These are phyloP conservation scores for Stenodera caucasica DNA, from an alignment of 2,888 invertebrate genomes.

Conservation along the genomic window DNA sequence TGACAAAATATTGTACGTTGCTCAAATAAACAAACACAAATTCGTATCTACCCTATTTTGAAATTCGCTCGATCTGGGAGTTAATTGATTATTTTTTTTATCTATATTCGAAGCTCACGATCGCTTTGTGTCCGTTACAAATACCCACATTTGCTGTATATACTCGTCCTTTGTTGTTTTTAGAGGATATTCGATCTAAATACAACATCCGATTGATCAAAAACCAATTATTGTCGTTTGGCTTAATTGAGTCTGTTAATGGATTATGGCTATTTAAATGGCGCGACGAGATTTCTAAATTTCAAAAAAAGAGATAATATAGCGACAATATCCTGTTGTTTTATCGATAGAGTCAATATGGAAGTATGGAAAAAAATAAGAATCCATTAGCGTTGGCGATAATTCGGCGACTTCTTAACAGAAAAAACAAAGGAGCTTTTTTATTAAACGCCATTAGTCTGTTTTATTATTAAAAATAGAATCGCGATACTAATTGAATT, in stretches of 20 bases:
- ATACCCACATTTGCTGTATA: background rate
- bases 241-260: background rate
- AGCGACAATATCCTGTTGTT: too few species aligned
- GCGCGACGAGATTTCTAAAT: too few species aligned
- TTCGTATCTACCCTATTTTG: background rate
- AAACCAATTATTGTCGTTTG: background rate
- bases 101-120: background rate
- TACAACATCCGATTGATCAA: background rate
- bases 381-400: background rate
- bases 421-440: background rate
- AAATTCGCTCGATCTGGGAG: background rate
- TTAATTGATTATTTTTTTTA: background rate
- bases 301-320: too few species aligned
- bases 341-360: too few species aligned
- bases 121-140: background rate
- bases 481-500: background rate
- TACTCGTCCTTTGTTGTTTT: background rate
- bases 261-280: background rate
- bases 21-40: slow-evolving; percentile 8
- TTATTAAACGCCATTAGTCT: too few species aligned
- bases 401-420: background rate
- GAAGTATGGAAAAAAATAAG: slow-evolving; percentile 1
- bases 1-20: slow-evolving; percentile 15
- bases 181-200: background rate
- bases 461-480: too few species aligned